Conservation (phyloP, 2,888 invertebrate species). For the Spialia ferax region DNA sequence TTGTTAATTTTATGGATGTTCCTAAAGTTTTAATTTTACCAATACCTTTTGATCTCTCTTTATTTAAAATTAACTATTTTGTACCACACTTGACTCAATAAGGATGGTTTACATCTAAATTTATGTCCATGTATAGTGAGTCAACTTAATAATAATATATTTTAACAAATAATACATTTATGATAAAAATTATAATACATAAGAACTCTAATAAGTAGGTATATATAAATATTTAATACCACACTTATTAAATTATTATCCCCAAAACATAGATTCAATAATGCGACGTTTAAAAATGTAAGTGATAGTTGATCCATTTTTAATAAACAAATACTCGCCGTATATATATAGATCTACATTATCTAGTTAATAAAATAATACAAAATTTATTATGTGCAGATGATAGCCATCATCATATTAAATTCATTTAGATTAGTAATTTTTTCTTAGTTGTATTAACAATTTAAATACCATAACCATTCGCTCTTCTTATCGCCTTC, state of each 20-base stretch:
- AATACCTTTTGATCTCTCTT: conserved; percentile 15
- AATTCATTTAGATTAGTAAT: conserved; percentile 6
- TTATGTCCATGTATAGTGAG: conserved; percentile 27
- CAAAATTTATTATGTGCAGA: conserved; percentile 1
- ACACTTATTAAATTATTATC: conserved; percentile 7
- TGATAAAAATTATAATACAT: conserved; percentile 2
- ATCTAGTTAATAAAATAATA: conserved; percentile 11
- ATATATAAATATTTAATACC: conserved; percentile 6
- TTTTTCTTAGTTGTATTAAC: conserved; percentile 15
- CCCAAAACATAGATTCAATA: conserved; percentile 20
- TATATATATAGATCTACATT: conserved; percentile 28
- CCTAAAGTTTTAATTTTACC: conserved; percentile 5
- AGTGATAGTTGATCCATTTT: conserved; percentile 38
- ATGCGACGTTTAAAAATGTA: conserved; percentile 36
- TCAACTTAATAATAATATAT: conserved; percentile 33
- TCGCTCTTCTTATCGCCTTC: no score
- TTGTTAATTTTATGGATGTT: conserved; percentile 19
- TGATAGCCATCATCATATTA: conserved; percentile 4
- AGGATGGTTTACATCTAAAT: conserved; percentile 24
- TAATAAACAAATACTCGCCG: conserved; percentile 36
- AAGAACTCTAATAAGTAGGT: conserved; percentile 6
- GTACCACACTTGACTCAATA: conserved; percentile 25
- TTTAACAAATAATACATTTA: conserved; percentile 17
- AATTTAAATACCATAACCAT: conserved; percentile 12
- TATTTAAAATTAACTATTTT: conserved; percentile 17